Percentiles rank a stretch among this genome's conserved stretches.
phyloP scores from a whole-genome alignment of 1,140 invertebrate species.

The Drosophila nikananu region DNA sequence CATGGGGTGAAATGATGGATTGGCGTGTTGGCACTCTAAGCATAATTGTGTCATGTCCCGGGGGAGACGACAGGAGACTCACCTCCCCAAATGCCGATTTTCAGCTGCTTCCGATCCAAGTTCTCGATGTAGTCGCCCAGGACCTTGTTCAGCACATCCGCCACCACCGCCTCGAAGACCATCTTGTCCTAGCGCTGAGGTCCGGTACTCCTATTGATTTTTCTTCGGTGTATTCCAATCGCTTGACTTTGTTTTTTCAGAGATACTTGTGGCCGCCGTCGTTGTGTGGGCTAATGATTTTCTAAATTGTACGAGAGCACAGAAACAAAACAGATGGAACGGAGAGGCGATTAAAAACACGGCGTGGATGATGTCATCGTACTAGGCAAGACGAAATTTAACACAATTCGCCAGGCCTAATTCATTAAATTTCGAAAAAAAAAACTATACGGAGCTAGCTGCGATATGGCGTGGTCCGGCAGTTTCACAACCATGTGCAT shows the following conservation, averaged over 20 bases:
- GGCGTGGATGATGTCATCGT: constrained; percentile 63
- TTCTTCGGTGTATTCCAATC: constrained; percentile 51
- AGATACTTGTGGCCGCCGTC: constrained; percentile 38
- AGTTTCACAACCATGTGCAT: constrained; percentile 1
- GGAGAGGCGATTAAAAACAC: constrained; percentile 55
- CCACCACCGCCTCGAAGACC: constrained; percentile 98
- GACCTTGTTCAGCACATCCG: constrained; percentile 96
- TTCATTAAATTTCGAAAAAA: constrained; percentile 31
- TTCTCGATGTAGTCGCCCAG: constrained; percentile 98
- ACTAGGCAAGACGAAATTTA: constrained; percentile 25
- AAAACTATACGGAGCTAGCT: constrained; percentile 10
- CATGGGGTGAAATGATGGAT: constrained; percentile 11
- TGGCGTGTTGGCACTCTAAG: constrained; percentile 37
- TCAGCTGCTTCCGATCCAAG: constrained; percentile 96
- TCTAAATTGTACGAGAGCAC: constrained; percentile 64
- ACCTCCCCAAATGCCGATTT: constrained; percentile 99
- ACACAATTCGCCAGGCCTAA: constrained; percentile 23
- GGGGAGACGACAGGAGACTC: constrained; percentile 77
- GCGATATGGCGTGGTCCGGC: not conserved
- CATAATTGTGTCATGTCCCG: constrained; percentile 30
- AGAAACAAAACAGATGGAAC: constrained; percentile 60
- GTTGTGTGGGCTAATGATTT: constrained; percentile 45
- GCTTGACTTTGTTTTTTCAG: constrained; percentile 20
- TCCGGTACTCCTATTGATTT: constrained; percentile 70
- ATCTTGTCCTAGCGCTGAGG: constrained; percentile 86